phyloP scores from a whole-genome alignment of 1,140 invertebrate genomes.

The Platyscapa corneri region DNA sequence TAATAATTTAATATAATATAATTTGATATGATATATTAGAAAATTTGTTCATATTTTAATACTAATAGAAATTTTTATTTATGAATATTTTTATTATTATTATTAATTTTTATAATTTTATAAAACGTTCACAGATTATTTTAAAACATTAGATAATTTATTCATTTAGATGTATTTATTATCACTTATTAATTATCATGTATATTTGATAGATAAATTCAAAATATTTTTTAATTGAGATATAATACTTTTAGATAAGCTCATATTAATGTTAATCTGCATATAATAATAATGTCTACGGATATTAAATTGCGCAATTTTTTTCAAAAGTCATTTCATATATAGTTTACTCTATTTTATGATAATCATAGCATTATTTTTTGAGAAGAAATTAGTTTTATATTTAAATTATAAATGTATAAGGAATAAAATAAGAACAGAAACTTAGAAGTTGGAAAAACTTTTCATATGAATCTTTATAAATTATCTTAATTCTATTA shows the following conservation, averaged over 20 bases:
- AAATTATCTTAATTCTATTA: background rate
- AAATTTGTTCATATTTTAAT: too few species aligned
- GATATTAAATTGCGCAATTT: background rate
- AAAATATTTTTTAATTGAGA: background rate
- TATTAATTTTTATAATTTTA: too few species aligned
- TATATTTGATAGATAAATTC: too few species aligned
- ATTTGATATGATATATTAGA: too few species aligned
- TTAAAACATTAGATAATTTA: too few species aligned
- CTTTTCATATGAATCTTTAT: background rate
- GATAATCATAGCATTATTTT: background rate
- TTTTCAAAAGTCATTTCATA: background rate
- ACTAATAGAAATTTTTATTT: too few species aligned
- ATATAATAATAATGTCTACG: background rate
- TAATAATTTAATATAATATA: too few species aligned
- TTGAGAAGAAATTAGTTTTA: background rate
- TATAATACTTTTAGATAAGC: background rate
- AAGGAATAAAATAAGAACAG: background rate
- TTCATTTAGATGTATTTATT: too few species aligned
- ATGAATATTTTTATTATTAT: too few species aligned
- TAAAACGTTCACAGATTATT: too few species aligned
- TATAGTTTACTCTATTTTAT: slow-evolving; percentile 1
- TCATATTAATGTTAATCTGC: background rate
- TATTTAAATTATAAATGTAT: background rate
- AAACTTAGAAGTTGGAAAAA: background rate
- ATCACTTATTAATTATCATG: too few species aligned